Evolutionary conservation across 2,888 invertebrate species (phyloP).

Genomic region (Andrena fulva): DNA sequence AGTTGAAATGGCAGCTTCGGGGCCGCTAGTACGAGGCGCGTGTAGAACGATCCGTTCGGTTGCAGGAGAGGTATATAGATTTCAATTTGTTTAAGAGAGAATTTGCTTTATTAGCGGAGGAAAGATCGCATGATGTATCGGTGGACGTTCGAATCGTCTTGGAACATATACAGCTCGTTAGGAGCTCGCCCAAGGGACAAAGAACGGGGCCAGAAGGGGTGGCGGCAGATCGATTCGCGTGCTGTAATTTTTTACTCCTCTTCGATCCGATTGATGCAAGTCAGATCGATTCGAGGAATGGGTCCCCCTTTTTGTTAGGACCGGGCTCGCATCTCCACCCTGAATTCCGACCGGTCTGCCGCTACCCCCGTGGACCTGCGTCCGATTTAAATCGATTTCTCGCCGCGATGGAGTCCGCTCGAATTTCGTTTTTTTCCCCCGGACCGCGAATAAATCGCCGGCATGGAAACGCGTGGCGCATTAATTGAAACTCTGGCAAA

Average conservation of each 20-base stretch:
- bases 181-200: slow-evolving; percentile 31
- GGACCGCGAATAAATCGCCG: slow-evolving; percentile 34
- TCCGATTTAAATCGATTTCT: slow-evolving; percentile 63
- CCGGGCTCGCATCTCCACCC: slow-evolving; percentile 31
- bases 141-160: background rate
- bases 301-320: slow-evolving; percentile 61
- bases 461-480: slow-evolving; percentile 14
- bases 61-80: too few relatives aligned
- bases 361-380: slow-evolving; percentile 22
- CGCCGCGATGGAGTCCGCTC: slow-evolving; percentile 24
- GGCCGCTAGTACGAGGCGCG: background rate
- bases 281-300: slow-evolving; percentile 69
- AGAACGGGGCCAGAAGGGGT: slow-evolving; percentile 35
- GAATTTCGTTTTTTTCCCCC: slow-evolving; percentile 30
- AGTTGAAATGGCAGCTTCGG: background rate
- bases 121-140: too few relatives aligned
- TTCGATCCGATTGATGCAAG: slow-evolving; percentile 65
- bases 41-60: too few relatives aligned
- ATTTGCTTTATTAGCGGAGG: too few relatives aligned
- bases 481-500: slow-evolving; percentile 46
- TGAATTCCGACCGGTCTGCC: slow-evolving; percentile 53
- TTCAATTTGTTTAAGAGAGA: too few relatives aligned
- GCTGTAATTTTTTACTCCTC: slow-evolving; percentile 61
- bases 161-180: slow-evolving; percentile 48
- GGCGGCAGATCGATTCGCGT: slow-evolving; percentile 47